Evolutionary conservation across 2,797 vertebrate genomes (phyloP).

Genomic region (Hipposideros larvatus): DNA sequence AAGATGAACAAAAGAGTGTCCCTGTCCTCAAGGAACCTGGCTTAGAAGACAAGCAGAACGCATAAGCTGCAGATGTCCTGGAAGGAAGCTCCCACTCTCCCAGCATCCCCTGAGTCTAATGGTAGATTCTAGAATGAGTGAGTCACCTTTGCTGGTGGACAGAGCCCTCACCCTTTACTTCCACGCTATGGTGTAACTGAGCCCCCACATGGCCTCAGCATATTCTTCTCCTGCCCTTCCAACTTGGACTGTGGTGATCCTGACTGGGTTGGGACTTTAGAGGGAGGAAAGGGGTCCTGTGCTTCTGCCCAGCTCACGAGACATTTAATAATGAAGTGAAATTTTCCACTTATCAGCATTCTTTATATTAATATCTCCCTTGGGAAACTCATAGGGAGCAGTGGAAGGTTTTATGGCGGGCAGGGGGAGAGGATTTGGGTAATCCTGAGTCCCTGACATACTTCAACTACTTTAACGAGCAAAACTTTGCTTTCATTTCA

Average conservation of each 20-base stretch:
- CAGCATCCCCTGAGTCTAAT: background rate
- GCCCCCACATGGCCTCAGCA: accelerated
- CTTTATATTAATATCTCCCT: too few species aligned
- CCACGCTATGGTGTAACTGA: background rate
- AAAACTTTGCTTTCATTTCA: background rate
- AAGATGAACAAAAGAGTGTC: background rate
- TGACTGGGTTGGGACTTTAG: background rate
- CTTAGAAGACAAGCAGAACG: background rate
- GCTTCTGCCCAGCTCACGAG: background rate
- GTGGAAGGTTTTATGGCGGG: background rate
- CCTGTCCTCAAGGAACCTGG: background rate
- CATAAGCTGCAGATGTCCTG: too few species aligned
- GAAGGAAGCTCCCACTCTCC: background rate
- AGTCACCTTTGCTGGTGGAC: background rate
- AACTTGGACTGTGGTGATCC: background rate
- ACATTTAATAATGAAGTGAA: background rate
- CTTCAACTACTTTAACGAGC: background rate
- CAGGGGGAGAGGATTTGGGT: background rate
- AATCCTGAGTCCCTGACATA: background rate
- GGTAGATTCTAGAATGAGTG: background rate
- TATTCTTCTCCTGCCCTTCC: background rate
- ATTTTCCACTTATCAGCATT: background rate
- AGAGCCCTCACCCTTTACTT: too few species aligned
- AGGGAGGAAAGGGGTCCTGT: background rate
- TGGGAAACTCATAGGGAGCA: background rate